Base-by-base conservation (phyloP, 2,888 invertebrate species). In the Pterostichus madidus region DNA sequence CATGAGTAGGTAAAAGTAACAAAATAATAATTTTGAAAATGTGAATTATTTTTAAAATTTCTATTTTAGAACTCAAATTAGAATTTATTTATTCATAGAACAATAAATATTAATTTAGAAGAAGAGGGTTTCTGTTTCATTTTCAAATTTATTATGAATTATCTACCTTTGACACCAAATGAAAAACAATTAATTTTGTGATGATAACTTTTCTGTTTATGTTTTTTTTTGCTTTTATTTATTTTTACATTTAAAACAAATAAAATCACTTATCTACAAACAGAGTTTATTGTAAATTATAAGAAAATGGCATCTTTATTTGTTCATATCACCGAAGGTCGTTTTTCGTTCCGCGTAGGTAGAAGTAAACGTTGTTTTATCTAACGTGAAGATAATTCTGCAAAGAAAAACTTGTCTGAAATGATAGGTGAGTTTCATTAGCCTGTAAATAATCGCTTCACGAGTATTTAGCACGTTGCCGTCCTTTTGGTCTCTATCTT, bases 331-430 rank as follows among this genome's bases (percentile, higher is more conserved):
- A 44, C 17, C 44, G 68, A 71, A 71, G 68, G 68, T 71, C 68
- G 10, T 32, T 17, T 2, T 11, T 35, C 2, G 35, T 13, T 32
- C 64, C 13, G 11, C 64, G 44, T 71, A 71, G 68, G 68, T 71
- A 71, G 39, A 71, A 71, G 17, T 71, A 71, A 71, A 71, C 68
- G 68, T 39, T 44, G n/a, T 44, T 71, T 71, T 71, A 71, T 71
- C 68, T 44, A 59, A 44, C 15, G 39, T 44, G 44, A 71, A 71
- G 68, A 44, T 39, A 71, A 71, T 71, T 71, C 44, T 71, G 68
- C 17, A 35, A n/a, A 71, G 68, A 71, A 71, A 71, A 71, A 71
- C 68, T 71, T 17, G 68, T 44, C 44, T 71, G 64, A 64, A 64
- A 71, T 71, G 68, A 71, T 71, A 71, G 68, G 15, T 71, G 44